These are phyloP conservation scores for Melanotus villosus DNA, from an alignment of 2,888 invertebrate species.

Conservation along the genomic window DNA sequence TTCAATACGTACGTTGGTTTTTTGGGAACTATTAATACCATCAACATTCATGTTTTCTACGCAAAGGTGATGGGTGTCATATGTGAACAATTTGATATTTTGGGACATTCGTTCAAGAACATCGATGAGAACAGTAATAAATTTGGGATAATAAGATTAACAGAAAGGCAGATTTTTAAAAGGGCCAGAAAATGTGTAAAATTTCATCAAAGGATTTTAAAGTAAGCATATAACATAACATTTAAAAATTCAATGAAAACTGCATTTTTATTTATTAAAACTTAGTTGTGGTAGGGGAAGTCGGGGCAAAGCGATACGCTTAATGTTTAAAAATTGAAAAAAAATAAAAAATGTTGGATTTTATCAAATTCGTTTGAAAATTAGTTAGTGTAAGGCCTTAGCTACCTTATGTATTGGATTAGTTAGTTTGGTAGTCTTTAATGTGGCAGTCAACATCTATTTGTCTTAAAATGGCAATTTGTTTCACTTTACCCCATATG, in stretches of 20 bases:
- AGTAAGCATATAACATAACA: slow-evolving; percentile 36
- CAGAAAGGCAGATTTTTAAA: slow-evolving; percentile 13
- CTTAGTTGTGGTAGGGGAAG: no score
- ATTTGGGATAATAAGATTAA: background rate
- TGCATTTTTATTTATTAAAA: background rate
- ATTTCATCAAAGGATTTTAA: slow-evolving; percentile 40
- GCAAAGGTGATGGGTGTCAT: slow-evolving; percentile 38
- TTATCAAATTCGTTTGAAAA: no score
- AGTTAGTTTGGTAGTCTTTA: no score
- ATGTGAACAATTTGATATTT: slow-evolving; percentile 38
- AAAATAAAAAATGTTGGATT: no score
- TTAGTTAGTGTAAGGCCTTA: no score
- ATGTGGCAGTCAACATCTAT: no score
- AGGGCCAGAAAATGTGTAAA: slow-evolving; percentile 23
- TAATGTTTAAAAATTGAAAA: no score
- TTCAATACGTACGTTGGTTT: slow-evolving; percentile 23
- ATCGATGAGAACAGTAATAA: slow-evolving; percentile 9
- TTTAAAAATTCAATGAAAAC: background rate
- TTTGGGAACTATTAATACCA: slow-evolving; percentile 29
- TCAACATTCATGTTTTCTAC: slow-evolving; percentile 40
- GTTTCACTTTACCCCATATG: no score
- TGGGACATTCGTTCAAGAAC: slow-evolving; percentile 25
- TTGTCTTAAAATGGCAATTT: no score
- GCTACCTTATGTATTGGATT: no score
- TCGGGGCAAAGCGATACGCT: no score